These are phyloP conservation scores for Metopia argyrocephala DNA, from an alignment of 2,888 invertebrate genomes.

Conservation along the genomic window DNA sequence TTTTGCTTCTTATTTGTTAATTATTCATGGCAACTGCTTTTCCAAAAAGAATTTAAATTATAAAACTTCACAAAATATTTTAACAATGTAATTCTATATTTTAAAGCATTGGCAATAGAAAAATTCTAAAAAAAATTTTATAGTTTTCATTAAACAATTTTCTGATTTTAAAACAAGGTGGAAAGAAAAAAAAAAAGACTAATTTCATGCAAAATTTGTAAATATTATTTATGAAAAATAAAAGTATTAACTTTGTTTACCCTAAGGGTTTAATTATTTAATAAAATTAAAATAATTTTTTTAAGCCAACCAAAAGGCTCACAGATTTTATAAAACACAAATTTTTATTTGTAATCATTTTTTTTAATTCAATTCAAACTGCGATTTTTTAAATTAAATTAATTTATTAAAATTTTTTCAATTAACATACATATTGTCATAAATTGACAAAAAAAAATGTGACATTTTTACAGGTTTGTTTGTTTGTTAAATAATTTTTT, in stretches of 20 bases:
- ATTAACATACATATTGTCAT: no score
- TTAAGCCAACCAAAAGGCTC: not conserved
- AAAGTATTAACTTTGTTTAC: slow-evolving; percentile 29
- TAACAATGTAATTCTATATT: no score
- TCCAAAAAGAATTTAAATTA: no score
- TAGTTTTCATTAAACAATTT: slow-evolving; percentile 44
- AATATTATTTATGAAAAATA: slow-evolving; percentile 3
- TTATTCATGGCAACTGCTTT: no score
- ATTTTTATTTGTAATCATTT: not conserved
- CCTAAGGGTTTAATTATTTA: slow-evolving; percentile 44
- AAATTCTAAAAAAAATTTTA: no score
- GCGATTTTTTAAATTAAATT: no score
- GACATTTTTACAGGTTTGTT: slow-evolving; percentile 45
- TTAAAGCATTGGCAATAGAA: no score
- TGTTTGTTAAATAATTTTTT: not conserved
- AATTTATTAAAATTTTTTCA: no score
- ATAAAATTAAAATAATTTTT: not conserved
- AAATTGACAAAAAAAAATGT: no score
- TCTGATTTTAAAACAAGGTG: slow-evolving; percentile 1
- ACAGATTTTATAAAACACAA: not conserved
- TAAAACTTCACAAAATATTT: no score
- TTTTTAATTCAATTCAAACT: no score
- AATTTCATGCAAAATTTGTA: slow-evolving; percentile 51
- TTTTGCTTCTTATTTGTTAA: no score
- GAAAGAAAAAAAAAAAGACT: slow-evolving; percentile 24